phyloP scores from a whole-genome alignment of 2,888 invertebrate species.

The Rutpela maculata region DNA sequence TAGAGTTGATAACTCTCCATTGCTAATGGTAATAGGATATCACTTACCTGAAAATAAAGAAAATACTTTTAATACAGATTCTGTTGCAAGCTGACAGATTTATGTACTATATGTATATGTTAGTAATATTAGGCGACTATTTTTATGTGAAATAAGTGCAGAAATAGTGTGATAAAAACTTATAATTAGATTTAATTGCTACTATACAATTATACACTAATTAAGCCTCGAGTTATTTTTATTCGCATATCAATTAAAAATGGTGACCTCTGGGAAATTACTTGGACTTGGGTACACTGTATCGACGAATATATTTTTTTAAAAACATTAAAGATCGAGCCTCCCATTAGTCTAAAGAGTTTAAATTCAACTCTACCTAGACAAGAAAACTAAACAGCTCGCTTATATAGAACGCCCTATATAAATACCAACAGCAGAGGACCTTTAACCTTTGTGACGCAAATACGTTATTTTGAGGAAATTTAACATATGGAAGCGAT shows the following conservation, averaged over 20 bases:
- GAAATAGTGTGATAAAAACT: neutral
- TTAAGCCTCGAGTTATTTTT: neutral
- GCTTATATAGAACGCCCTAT: neutral
- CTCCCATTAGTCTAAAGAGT: neutral
- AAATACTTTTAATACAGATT: neutral
- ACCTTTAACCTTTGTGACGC: constrained; percentile 41
- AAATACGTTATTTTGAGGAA: constrained; percentile 40
- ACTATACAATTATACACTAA: neutral
- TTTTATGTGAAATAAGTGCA: no score
- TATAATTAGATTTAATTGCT: constrained; percentile 13
- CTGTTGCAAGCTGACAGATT: no score
- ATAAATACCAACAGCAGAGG: neutral
- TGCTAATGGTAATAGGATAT: neutral
- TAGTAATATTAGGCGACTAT: no score
- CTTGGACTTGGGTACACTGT: no score
- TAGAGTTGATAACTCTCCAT: neutral
- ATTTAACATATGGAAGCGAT: constrained; percentile 18
- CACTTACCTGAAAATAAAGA: constrained; percentile 24
- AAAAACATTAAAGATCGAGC: no score
- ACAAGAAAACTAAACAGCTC: neutral
- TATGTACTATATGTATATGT: no score
- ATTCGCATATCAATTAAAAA: neutral
- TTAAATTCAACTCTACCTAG: neutral
- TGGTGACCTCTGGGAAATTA: neutral
- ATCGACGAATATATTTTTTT: no score